Evolutionary conservation across 2,113 vertebrate genomes (phyloP).

Genomic region (Centrocercus urophasianus): DNA sequence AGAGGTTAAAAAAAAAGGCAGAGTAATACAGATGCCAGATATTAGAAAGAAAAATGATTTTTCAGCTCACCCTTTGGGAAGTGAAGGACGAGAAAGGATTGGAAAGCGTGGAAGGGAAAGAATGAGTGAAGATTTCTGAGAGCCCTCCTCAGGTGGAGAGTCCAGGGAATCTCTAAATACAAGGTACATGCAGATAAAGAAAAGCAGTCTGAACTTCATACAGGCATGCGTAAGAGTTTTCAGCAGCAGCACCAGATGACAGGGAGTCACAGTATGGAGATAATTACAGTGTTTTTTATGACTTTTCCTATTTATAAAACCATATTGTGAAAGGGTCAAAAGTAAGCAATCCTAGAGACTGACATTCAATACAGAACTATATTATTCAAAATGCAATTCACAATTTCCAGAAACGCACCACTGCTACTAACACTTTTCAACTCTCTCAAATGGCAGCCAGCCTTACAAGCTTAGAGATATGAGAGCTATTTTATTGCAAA

Average conservation of each 20-base stretch:
- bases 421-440: neutral
- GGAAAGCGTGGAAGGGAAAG: constrained; percentile 92
- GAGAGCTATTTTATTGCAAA: neutral
- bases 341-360: neutral
- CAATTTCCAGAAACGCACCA: neutral
- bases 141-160: constrained; percentile 84
- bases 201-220: neutral
- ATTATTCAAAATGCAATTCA: neutral
- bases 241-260: neutral
- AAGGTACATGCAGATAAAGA: constrained; percentile 65
- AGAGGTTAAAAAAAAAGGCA: neutral
- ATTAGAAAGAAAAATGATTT: constrained; percentile 33
- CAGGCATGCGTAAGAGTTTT: neutral
- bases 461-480: neutral
- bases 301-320: neutral
- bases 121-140: constrained; percentile 90
- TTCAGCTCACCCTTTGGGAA: constrained; percentile 91
- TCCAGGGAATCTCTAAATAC: constrained; percentile 87
- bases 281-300: neutral
- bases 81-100: constrained; percentile 90
- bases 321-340: neutral
- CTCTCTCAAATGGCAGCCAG: neutral
- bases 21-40: neutral
- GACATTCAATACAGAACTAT: neutral
- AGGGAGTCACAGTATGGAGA: neutral